Percentiles rank a stretch among this genome's conserved stretches.
phyloP scores from a whole-genome alignment of 2,113 vertebrate species.

The Serilophus lunatus region DNA sequence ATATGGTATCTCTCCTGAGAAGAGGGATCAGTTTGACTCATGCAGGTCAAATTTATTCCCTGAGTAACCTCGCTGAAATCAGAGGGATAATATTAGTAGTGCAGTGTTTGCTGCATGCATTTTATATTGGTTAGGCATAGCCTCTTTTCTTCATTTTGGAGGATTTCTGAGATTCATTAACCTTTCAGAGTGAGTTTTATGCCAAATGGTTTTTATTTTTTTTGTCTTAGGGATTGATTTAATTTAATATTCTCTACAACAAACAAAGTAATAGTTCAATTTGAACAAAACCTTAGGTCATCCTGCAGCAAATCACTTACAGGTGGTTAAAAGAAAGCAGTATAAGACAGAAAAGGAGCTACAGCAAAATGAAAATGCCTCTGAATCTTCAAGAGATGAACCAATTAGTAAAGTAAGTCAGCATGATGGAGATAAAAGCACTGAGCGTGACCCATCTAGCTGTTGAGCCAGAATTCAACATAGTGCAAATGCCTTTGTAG shows the following conservation, averaged over 20 bases:
- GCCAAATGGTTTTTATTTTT: neutral
- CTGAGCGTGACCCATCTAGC: neutral
- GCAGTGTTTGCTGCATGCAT: neutral
- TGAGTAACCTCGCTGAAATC: neutral
- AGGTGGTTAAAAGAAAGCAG: neutral
- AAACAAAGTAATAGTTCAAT: constrained; percentile 15
- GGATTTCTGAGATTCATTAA: constrained; percentile 22
- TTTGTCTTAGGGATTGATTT: neutral
- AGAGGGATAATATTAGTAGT: neutral
- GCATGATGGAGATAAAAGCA: neutral
- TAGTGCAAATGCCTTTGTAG: fast-evolving
- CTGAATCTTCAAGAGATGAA: neutral
- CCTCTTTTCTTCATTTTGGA: neutral
- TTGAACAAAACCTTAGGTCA: neutral
- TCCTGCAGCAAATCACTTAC: neutral
- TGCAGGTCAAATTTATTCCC: neutral
- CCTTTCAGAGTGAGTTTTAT: neutral
- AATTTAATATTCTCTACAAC: neutral
- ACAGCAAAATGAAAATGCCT: neutral
- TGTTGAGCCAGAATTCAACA: neutral
- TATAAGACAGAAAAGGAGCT: neutral
- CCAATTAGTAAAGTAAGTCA: neutral
- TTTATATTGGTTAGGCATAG: neutral
- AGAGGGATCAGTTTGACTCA: neutral
- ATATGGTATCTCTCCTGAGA: neutral